Evolutionary conservation across 2,113 vertebrate genomes (phyloP), one percentile per base, ranked within the genome.

Genomic region (Eira barbara): DNA sequence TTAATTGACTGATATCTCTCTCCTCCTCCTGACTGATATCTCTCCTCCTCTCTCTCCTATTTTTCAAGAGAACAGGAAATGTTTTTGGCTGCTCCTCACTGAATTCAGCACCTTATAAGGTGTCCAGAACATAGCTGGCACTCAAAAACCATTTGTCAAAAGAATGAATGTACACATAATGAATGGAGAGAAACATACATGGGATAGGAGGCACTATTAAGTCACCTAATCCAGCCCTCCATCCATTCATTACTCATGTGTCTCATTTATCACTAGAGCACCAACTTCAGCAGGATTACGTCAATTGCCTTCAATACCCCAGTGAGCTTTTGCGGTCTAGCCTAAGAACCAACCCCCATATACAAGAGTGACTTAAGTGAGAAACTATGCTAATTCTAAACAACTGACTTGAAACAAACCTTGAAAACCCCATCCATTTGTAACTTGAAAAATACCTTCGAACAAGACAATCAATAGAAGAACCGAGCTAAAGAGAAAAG

Each of bases 361-460:
- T 96, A 78, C 39, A 88, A 79, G 96, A 91, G 14, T 90, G 83
- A 94, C 86, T 96, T 94, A 52, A 91, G 49, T 81, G 84, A 91
- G 49, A 63, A 96, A 86, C 73, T 91, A 78, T 61, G 73, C 57
- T 57, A 61, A 84, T 92, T 88, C 79, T 87, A 96, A 96, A 96
- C 82, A 97, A 92, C 57, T 73, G 94, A 84, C 89, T 94, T 94
- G 89, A 87, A 94, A 94, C 88, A 97, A 94, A 84, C 34, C 49
- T 76, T 59, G 39, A 90, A 93, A 97, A 97, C 34, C 49, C 29
- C 88, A 82, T 76, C 81, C 78, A 85, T 78, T 89, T 78, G 83
- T 84, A 92, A 96, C n/a, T 81, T 93, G 76, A 97, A 95, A 95
- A 91, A 88, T 84, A 92, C 87, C 96, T 91, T 94, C 92, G 81